Percentiles rank a stretch among this genome's conserved stretches.
phyloP scores from a whole-genome alignment of 2,888 invertebrate species.

The Tenthredo notha region DNA sequence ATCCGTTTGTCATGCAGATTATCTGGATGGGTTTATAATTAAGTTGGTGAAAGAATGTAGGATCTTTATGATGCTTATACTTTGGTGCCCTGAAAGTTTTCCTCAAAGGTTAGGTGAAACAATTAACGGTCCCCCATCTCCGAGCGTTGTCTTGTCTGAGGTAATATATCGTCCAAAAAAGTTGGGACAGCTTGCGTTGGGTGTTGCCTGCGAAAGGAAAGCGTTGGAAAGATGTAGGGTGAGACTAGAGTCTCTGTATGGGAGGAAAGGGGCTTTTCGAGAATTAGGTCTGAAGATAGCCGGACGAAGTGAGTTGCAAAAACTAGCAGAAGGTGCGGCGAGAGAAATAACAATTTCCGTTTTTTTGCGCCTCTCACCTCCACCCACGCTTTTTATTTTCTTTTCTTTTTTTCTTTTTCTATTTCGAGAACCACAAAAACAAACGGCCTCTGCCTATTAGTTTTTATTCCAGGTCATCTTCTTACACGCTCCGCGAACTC shows the following conservation, averaged over 20 bases:
- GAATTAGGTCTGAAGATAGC: slow-evolving; percentile 50
- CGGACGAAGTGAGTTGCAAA: slow-evolving; percentile 51
- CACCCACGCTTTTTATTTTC: not conserved
- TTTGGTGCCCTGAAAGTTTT: slow-evolving; percentile 18
- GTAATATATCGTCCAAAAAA: slow-evolving; percentile 57
- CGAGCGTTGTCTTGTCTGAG: slow-evolving; percentile 54
- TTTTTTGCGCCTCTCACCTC: slow-evolving; percentile 37
- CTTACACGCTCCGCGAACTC: not conserved
- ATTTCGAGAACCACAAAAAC: slow-evolving; percentile 45
- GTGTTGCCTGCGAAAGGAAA: slow-evolving; percentile 33
- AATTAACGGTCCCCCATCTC: slow-evolving; percentile 60
- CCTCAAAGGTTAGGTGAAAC: slow-evolving; percentile 57
- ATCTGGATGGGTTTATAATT: slow-evolving; percentile 48
- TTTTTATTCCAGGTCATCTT: slow-evolving; percentile 51
- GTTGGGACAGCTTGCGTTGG: slow-evolving; percentile 57
- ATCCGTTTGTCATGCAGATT: slow-evolving; percentile 45
- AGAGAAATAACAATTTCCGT: slow-evolving; percentile 60
- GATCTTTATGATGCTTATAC: slow-evolving; percentile 26
- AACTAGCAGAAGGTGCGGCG: slow-evolving; percentile 55
- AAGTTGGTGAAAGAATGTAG: slow-evolving; percentile 43
- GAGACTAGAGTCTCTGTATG: slow-evolving; percentile 6
- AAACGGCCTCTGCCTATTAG: slow-evolving; percentile 45
- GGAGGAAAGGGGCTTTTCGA: not conserved
- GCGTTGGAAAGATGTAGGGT: slow-evolving; percentile 2
- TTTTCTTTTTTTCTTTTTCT: not conserved